Evolutionary conservation across 2,888 invertebrate genomes (phyloP), one percentile per base, ranked within the genome.

Genomic region (Tinea pellionella): DNA sequence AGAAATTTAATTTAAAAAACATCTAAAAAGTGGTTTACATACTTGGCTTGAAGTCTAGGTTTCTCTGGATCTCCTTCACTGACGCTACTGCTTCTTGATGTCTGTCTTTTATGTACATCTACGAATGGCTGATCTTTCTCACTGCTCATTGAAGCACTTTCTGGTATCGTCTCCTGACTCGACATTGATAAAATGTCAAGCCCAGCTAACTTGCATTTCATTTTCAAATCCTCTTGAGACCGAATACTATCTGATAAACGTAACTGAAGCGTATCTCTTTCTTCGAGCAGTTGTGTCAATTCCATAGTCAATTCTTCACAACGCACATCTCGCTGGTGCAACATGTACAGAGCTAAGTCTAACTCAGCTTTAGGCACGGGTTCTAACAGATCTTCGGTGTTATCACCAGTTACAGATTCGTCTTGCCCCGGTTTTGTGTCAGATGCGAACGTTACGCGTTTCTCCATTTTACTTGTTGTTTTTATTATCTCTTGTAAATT

Each of bases 221-320:
- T 64, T 61, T 82, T 86, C 51, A 86, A 65, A 64, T 89, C 71
- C 74, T 95, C 95, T 65, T 92, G 92, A 41, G 93, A 89, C 53
- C 95, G 89, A 61, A 96, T 85, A 9, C 94, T 92, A 70, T 94
- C 94, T 0, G 96, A 96, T 7, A 96, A 78, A 64, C 94, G 91
- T 62, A 96, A 77, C 69, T 96, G 96, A 60, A 96, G 77, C 0
- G 94, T 94, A 70, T 96, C 96, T 60, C 96, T 89, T 74, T 96
- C 96, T 74, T 96, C 95, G 56, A 96, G 77, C 55, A 96, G 79
- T 74, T 92, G 93, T 64, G 94, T 94, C 59, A 96, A 81, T 73
- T 96, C 96, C 68, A 94, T 89, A 0, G 95, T 95, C 62, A 96
- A 86, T 75, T 96, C 96, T 70, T 96, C 96, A 73, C 94, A 94